Evolutionary conservation across 1,140 invertebrate genomes (phyloP), one percentile per base, ranked within the genome.

Genomic region (Lucilia sericata): DNA sequence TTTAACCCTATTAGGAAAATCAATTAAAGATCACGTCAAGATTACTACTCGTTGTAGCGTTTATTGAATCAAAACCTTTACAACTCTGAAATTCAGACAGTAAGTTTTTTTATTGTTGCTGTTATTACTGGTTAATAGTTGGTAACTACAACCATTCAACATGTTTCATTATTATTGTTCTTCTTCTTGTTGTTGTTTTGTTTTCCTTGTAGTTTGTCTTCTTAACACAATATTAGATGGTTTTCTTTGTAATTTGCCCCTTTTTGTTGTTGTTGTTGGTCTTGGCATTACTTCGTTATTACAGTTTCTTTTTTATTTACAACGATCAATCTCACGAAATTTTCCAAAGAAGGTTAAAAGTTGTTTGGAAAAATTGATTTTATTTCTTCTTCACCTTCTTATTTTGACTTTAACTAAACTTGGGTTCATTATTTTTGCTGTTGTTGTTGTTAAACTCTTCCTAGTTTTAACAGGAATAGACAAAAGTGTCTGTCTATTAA

Each of bases 361-460:
- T 47, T 80, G n/a, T 17, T 80, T 49, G 42, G 76, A 78, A 80
- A 80, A 80, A 51, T 80, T 80, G 76, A 80, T 80, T 80, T 80
- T 19, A 21, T 80, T 80, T 80, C 25, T 30, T 30, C 25, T 30
- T n/a, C n/a, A n/a, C n/a, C n/a, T n/a, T 30, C 25, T 30, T 30
- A 30, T 30, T 30, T 30, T 30, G 25, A 30, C 25, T 30, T 30
- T 30, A 2, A 2, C 3, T 3, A 30, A 30, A 1, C 3, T 30
- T 30, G 25, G 25, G 1, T 30, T 3, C n/a, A 1, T 36, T 36
- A 2, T 70, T 70, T 21, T 70, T 25, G 17, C n/a, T 76, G 74
- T 9, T 74, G 2, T 76, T 36, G 74, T 76, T 34, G 74, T 75
- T 75, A 30, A 8, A 7, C 21, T 74, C 12, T 74, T 74, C 19